Percentiles rank a stretch among this genome's conserved stretches.
phyloP scores from a whole-genome alignment of 2,797 vertebrate species.

The Pseudochirops cupreus region DNA sequence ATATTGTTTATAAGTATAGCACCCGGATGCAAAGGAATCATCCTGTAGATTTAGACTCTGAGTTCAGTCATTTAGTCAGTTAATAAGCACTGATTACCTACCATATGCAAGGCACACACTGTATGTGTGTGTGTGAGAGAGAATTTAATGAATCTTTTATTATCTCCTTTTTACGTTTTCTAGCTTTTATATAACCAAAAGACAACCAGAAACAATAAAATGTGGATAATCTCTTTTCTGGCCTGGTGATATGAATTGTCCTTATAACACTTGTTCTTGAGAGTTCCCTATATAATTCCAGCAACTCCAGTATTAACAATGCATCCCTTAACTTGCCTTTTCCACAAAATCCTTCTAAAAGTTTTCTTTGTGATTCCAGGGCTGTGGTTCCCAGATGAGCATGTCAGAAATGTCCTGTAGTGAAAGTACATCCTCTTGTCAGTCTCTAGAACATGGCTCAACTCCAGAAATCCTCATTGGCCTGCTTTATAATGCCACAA shows the following conservation, averaged over 20 bases:
- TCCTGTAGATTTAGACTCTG: not conserved
- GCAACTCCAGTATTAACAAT: conserved; percentile 26
- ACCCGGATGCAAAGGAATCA: not conserved
- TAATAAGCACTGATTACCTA: not conserved
- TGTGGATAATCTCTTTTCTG: conserved; percentile 53
- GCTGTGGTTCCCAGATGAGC: conserved; percentile 95
- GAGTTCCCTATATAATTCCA: conserved; percentile 55
- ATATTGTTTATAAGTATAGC: not conserved
- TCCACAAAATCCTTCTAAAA: conserved; percentile 63
- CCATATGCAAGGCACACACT: not conserved
- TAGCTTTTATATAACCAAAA: conserved; percentile 6
- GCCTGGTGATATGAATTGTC: conserved; percentile 16
- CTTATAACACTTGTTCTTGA: conserved; percentile 31
- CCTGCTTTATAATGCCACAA: conserved; percentile 98
- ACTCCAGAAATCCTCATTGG: conserved; percentile 97
- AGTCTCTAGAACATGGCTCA: conserved; percentile 94
- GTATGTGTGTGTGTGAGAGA: not conserved
- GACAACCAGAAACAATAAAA: conserved; percentile 24
- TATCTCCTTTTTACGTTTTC: conserved; percentile 55
- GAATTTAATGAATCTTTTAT: conserved; percentile 63
- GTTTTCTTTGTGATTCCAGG: conserved; percentile 85
- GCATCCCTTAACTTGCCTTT: not conserved
- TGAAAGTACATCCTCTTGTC: conserved; percentile 96
- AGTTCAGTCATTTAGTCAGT: not conserved
- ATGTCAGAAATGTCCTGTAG: conserved; percentile 96